Evolutionary conservation across 1,140 invertebrate genomes (phyloP), one percentile per base, ranked within the genome.

Genomic region (Reticulitermes speratus): DNA sequence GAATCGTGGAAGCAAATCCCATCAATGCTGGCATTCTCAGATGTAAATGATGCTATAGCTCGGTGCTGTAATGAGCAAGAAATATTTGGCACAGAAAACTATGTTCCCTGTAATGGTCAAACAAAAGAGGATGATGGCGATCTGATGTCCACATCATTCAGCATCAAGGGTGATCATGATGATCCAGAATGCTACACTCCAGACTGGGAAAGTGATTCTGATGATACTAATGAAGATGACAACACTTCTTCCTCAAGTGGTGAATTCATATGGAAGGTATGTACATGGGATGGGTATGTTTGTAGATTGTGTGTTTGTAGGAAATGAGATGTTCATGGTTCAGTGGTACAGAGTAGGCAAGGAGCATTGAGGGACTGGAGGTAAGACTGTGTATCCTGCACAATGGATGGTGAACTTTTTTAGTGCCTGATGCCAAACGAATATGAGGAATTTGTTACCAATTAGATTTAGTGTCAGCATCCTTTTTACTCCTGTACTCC

Each of bases 221-320:
- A 89, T 84, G 88, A 84, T 19, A 86, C 85, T 11, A 86, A 86
- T 59, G 85, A 86, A 82, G 85, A 86, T 23, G 85, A 86, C 30
- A 86, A 86, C 65, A 86, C 82, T 59, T 92, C 92, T 75, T 93
- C 92, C 2, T 95, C 95, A 30, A 96, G 95, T 88, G 94, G 94
- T 23, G 95, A 96, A 90, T 96, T 96, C 89, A 94, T 95, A 83
- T 95, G 95, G 95, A 95, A 95, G 93, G 95, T 95, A 89, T 90
- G 91, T 91, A 44, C 23, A 12, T 65, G 25, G 30, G n/a, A 2
- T 75, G 14, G 21, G 55, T 59, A 59, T 59, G 21, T 59, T 5
- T 75, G 65, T 30, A 75, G 9, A 75, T 75, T 75, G n/a, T 6
- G 5, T 19, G 48, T 55, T 55, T 55, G 52, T 55, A 55, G 19